phyloP scores from a whole-genome alignment of 2,888 invertebrate genomes.

The Lepidocyrtinus sp. region DNA sequence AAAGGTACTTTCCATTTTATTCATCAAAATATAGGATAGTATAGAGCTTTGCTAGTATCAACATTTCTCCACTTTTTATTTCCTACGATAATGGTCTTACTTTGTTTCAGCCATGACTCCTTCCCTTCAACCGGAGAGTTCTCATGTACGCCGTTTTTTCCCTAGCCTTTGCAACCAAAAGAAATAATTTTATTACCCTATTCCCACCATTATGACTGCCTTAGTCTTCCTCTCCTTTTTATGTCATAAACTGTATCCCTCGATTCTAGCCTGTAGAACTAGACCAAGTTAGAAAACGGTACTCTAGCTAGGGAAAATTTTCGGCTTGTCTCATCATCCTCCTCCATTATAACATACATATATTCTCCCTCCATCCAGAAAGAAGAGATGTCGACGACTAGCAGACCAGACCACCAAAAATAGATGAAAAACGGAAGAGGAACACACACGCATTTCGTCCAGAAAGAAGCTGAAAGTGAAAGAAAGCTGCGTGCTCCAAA shows the following conservation, averaged over 20 bases:
- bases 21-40: background rate
- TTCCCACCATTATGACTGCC: slow-evolving; percentile 53
- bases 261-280: too few species aligned
- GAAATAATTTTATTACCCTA: slow-evolving; percentile 60
- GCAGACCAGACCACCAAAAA: slow-evolving; percentile 20
- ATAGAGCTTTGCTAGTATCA: slow-evolving; percentile 14
- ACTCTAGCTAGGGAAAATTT: too few species aligned
- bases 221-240: too few species aligned
- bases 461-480: background rate
- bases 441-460: background rate
- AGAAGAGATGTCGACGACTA: slow-evolving; percentile 47
- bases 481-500: slow-evolving; percentile 13
- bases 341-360: slow-evolving; percentile 4
- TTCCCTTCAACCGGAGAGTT: slow-evolving; percentile 17
- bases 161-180: background rate
- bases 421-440: slow-evolving; percentile 19
- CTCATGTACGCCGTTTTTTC: slow-evolving; percentile 21
- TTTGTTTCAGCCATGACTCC: slow-evolving; percentile 39
- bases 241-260: background rate
- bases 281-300: slow-evolving; percentile 53
- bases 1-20: background rate
- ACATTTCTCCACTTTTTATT: background rate
- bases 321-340: background rate
- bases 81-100: slow-evolving; percentile 23
- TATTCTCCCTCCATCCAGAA: background rate